Base-by-base conservation (phyloP, 2,797 vertebrate genomes). In the Microctenopoma steveboyesi region DNA sequence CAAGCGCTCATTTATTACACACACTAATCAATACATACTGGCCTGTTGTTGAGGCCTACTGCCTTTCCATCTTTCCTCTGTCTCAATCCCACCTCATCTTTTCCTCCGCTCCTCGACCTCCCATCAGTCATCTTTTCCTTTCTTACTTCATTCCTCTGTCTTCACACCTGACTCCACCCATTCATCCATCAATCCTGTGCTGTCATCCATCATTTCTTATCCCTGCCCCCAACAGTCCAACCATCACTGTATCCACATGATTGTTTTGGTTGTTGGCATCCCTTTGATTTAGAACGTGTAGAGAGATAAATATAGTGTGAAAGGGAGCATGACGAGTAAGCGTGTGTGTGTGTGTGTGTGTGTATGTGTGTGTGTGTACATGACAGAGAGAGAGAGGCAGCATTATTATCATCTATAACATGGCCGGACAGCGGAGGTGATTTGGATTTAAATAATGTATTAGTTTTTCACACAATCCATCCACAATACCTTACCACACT, bases 391-490 rank as follows among this genome's bases (percentile, higher is more conserved):
- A 22, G 64, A 46, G 57, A 67, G 60, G 64, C 54, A 49, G 78
- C 72, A 72, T 89, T 92, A 81, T 83, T 91, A 89, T 90, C 87
- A 90, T 89, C 87, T 83, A 91, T 90, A 91, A 92, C 84, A 72
- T 72, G 66, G 76, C 69, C n/a, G 76, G 89, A 92, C 85, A 88
- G 87, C 84, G 64, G 79, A 84, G 73, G 87, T 91, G 85, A 90
- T 92, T 91, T 88, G 62, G 85, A 91, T 92, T 91, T 92, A 85
- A 91, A 91, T 92, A 88, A 93, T 92, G 87, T 88, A 91, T 92
- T 87, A 83, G 84, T 83, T 81, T 89, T 88, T 83, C 76, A 84
- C 81, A 81, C 72, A 74, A 74, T 76, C 83, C 78, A 90, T 87
- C 77, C 85, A 88, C 87, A 90, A 81, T 85, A 81, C 78, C 69